Evolutionary conservation across 1,140 invertebrate species (phyloP).

Genomic region (Dreissena polymorpha): DNA sequence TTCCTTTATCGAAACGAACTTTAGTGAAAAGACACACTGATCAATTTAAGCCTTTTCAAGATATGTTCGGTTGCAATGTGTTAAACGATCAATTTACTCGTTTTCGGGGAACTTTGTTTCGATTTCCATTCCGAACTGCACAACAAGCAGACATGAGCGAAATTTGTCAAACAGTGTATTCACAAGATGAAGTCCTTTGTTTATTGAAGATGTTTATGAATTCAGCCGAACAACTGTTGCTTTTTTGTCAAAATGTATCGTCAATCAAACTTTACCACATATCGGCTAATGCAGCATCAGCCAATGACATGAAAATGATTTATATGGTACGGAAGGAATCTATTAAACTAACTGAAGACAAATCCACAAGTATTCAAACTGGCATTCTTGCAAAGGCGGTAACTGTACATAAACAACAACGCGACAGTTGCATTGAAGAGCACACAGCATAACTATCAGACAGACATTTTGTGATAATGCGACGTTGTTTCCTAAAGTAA

Average conservation of each 20-base stretch:
- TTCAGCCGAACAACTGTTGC: background rate
- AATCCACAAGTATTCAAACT: background rate
- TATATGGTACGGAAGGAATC: background rate
- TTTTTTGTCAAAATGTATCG: constrained; percentile 1
- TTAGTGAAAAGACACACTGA: background rate
- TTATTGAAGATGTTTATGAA: background rate
- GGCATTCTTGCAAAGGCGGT: too few relatives aligned
- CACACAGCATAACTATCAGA: background rate
- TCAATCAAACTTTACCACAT: background rate
- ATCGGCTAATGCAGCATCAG: background rate
- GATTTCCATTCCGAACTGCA: background rate
- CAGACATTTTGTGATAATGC: background rate
- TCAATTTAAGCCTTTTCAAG: constrained; percentile 4
- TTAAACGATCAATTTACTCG: background rate
- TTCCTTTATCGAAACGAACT: constrained; percentile 4
- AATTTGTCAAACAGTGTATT: background rate
- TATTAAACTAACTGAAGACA: background rate
- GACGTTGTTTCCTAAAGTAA: background rate
- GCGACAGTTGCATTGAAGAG: background rate
- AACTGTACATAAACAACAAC: background rate
- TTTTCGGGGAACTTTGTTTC: background rate
- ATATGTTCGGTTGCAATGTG: background rate
- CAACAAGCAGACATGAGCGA: background rate
- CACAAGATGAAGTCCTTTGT: background rate
- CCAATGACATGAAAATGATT: background rate